Evolutionary conservation across 1,140 invertebrate species (phyloP), one percentile per base, ranked within the genome.

Genomic region (Atopsyche davidsoni): DNA sequence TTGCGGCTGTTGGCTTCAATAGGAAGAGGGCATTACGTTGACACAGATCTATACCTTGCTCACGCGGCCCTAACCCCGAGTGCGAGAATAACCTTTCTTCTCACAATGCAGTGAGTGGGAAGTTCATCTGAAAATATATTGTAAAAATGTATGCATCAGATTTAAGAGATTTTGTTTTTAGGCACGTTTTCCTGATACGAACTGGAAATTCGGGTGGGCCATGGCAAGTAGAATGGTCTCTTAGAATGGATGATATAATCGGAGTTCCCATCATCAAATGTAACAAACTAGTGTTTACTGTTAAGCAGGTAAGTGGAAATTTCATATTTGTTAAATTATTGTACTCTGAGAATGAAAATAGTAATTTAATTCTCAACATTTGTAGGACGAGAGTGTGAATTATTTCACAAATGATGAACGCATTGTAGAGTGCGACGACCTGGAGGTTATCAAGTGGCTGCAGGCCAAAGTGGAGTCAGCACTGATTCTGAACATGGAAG

Each of bases 201-300:
- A 84, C 85, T 52, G 80, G 79, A 55, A 76, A 79, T 25, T 68
- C 80, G 21, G 86, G 83, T 77, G 80, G 81, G 36, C 75, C 79
- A 2, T 89, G 86, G 82, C 83, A 83, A 53, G 73, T 87, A 13
- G 84, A 87, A 63, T 89, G 87, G 87, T 72, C 73, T 19, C 75
- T 87, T 4, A 75, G 80, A 53, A 73, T 87, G n/a, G 81, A 87
- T 60, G 80, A 86, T 59, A 75, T 92, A 16, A 72, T 86, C 38
- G 82, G 81, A 31, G 77, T 84, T 23, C 86, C 87, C 4, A 71
- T 72, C 34, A 66, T 87, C 2, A 64, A 65, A 23, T 78, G 76
- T 10, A 75, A 81, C 38, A 82, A 81, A 60, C 72, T 90, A n/a
- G 66, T 84, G 21, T 75, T 90, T 43, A 83, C 79, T 60, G 73